phyloP scores from a whole-genome alignment of 2,113 vertebrate genomes.

The Chelonoidis abingdonii region DNA sequence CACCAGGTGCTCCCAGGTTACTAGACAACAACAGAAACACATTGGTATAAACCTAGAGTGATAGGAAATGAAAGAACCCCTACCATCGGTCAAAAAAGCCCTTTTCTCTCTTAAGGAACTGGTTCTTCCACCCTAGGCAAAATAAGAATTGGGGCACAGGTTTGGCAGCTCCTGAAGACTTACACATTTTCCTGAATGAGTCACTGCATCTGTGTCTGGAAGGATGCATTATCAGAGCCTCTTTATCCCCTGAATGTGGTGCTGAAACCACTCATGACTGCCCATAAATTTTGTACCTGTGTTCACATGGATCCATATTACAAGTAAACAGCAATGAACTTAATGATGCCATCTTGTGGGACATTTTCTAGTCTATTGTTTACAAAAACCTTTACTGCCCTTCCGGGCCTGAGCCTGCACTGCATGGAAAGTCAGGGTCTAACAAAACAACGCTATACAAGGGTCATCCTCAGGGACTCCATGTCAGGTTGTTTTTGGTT shows the following conservation, averaged over 20 bases:
- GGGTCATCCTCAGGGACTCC: background rate
- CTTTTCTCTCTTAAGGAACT: background rate
- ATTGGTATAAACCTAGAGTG: background rate
- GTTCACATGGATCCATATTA: background rate
- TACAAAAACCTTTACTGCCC: background rate
- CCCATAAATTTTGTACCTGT: background rate
- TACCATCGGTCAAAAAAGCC: background rate
- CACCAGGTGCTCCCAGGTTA: constrained; percentile 64
- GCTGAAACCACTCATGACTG: background rate
- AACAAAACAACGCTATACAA: background rate
- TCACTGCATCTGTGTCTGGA: background rate
- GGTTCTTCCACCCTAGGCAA: background rate
- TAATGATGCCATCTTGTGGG: background rate
- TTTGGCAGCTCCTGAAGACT: background rate
- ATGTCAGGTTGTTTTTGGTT: background rate
- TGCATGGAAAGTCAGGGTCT: background rate
- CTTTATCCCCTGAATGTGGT: background rate
- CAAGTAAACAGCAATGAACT: background rate
- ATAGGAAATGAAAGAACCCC: background rate
- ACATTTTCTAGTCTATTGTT: background rate
- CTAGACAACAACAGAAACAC: constrained; percentile 56
- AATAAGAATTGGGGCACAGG: background rate
- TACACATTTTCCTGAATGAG: background rate
- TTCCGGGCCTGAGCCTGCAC: background rate
- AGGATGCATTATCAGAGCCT: background rate